These are phyloP conservation scores for Clarias platycephalus DNA, from an alignment of 2,797 vertebrate species.

Conservation along the genomic window DNA sequence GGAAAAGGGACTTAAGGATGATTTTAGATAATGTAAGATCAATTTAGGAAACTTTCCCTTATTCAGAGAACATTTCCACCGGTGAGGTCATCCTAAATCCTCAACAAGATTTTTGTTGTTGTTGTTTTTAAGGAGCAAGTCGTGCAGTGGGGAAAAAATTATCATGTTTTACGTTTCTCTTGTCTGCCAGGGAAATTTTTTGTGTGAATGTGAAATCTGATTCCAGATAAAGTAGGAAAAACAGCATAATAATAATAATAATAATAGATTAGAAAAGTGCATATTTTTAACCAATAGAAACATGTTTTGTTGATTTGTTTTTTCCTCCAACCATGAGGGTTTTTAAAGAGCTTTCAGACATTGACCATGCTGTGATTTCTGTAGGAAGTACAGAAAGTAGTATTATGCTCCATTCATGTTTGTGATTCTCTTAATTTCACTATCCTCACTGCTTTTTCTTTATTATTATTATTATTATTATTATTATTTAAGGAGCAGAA, in stretches of 20 bases:
- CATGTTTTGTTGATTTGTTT: background rate
- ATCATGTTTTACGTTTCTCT: background rate
- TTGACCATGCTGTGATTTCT: slow-evolving; percentile 3
- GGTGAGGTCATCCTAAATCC: background rate
- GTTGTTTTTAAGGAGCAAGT: background rate
- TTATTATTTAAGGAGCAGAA: background rate
- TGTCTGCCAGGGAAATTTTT: background rate
- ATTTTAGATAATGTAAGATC: background rate
- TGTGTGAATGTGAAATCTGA: background rate
- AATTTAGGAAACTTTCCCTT: background rate
- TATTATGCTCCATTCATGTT: background rate
- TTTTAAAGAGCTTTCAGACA: background rate
- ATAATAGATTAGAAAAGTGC: too few relatives aligned
- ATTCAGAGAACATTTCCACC: background rate
- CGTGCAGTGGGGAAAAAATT: background rate
- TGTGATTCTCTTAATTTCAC: background rate
- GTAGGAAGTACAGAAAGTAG: background rate
- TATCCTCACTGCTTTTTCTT: background rate
- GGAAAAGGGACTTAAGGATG: background rate
- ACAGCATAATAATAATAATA: too few relatives aligned
- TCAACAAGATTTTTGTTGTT: background rate
- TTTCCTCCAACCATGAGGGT: background rate
- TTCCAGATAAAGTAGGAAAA: background rate
- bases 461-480: background rate
- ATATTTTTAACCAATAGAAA: background rate